Conservation (phyloP, 2,113 vertebrate species). For the Phoxinus phoxinus region DNA sequence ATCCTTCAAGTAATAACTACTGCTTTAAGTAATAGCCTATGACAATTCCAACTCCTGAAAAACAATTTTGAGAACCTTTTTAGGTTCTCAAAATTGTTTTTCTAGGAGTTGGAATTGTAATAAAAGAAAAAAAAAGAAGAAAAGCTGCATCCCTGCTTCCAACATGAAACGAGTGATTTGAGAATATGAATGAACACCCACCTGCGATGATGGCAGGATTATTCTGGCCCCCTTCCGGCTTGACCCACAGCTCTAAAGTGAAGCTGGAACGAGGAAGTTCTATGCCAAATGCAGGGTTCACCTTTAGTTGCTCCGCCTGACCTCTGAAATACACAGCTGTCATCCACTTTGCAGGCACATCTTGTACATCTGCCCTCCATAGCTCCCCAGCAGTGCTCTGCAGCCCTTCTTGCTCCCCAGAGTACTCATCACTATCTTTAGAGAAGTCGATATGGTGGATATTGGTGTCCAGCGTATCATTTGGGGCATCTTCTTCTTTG, state of each 20-base stretch:
- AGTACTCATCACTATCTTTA: slow-evolving; percentile 58
- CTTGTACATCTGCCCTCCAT: slow-evolving; percentile 62
- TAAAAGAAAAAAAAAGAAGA: not conserved
- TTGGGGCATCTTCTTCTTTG: slow-evolving; percentile 40
- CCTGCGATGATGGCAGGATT: slow-evolving; percentile 91
- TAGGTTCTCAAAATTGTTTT: too few relatives aligned
- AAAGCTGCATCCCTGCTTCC: not conserved
- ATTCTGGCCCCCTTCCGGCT: slow-evolving; percentile 91
- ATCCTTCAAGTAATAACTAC: slow-evolving; percentile 1
- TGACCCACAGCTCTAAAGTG: slow-evolving; percentile 91
- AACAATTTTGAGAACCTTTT: not conserved
- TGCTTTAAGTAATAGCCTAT: slow-evolving; percentile 23
- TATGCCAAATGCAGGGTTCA: slow-evolving; percentile 75
- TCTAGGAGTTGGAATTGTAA: too few relatives aligned
- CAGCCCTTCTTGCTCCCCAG: slow-evolving; percentile 67
- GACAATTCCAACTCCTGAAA: slow-evolving; percentile 14
- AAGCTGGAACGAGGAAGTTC: slow-evolving; percentile 83
- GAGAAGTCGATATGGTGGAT: not conserved
- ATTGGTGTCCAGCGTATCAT: slow-evolving; percentile 32
- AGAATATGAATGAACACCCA: slow-evolving; percentile 67
- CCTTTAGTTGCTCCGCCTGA: slow-evolving; percentile 80
- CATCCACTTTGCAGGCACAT: slow-evolving; percentile 71
- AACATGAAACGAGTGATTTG: not conserved
- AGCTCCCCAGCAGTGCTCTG: slow-evolving; percentile 39
- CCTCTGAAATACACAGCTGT: slow-evolving; percentile 86